A percentile compares a stretch with the other conserved stretches of the same genome.
phyloP scores from a whole-genome alignment of 2,113 vertebrate species.

The Suncus etruscus region DNA sequence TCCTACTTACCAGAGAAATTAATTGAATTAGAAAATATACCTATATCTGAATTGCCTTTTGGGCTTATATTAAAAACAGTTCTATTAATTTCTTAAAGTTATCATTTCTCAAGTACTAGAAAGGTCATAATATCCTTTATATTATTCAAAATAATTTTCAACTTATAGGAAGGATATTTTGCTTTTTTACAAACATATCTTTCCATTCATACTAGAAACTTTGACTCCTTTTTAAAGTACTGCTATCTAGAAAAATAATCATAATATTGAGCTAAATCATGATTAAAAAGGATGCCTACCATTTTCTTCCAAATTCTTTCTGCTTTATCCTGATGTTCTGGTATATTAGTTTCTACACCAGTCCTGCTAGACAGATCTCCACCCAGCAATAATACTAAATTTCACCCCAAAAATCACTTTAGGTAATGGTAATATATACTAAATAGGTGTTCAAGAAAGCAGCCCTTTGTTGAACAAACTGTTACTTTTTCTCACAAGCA shows the following conservation, averaged over 20 bases:
- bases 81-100: slow-evolving; percentile 22
- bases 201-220: slow-evolving; percentile 42
- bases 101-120: not conserved
- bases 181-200: not conserved
- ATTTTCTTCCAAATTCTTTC: not conserved
- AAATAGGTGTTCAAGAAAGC: slow-evolving; percentile 7
- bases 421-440: not conserved
- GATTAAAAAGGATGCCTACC: not conserved
- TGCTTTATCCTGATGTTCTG: not conserved
- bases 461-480: slow-evolving; percentile 9
- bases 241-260: not conserved
- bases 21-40: not conserved
- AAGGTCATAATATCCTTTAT: not conserved
- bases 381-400: slow-evolving; percentile 15
- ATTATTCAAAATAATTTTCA: slow-evolving; percentile 32
- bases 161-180: not conserved
- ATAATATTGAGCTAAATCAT: not conserved
- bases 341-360: not conserved
- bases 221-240: not conserved
- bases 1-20: not conserved
- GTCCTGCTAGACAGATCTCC: not conserved
- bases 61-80: slow-evolving; percentile 12
- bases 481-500: not conserved
- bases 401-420: not conserved
- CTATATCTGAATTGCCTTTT: not conserved